Percentiles rank a stretch among this genome's conserved stretches.
These are phyloP conservation scores for Antigone vipio DNA, from an alignment of 2,113 vertebrate species.

Conservation along the genomic window DNA sequence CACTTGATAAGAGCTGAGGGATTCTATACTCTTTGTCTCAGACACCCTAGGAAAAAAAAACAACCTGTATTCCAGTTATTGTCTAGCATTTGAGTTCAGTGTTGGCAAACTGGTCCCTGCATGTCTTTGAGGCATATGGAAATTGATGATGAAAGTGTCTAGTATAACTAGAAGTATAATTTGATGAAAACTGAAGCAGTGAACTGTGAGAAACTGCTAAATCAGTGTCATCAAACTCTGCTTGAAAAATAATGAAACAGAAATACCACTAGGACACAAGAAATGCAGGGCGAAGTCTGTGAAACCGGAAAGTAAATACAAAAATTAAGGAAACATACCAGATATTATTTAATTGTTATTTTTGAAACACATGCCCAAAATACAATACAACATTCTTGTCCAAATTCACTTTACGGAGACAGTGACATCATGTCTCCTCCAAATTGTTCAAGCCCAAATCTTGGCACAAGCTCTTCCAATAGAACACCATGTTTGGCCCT, in stretches of 20 bases:
- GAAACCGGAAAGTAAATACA: conserved; percentile 46
- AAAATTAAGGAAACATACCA: conserved; percentile 26
- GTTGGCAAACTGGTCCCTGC: conserved; percentile 61
- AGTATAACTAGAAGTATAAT: conserved; percentile 73
- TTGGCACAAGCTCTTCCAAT: conserved; percentile 56
- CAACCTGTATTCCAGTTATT: conserved; percentile 11
- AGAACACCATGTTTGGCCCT: conserved; percentile 68
- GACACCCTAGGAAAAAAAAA: conserved; percentile 3
- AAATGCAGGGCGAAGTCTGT: conserved; percentile 16
- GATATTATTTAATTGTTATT: conserved; percentile 40
- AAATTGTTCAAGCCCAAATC: conserved; percentile 68
- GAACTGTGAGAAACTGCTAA: conserved; percentile 78
- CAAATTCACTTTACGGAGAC: conserved; percentile 62
- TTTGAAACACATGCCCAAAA: conserved; percentile 60
- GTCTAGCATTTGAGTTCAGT: conserved; percentile 43
- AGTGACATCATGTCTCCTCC: conserved; percentile 77
- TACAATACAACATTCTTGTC: conserved; percentile 28
- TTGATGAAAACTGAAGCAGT: conserved; percentile 76
- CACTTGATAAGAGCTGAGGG: neutral
- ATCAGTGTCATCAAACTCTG: conserved; percentile 72
- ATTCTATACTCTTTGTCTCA: conserved; percentile 25
- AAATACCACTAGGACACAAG: conserved; percentile 50
- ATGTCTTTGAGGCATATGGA: conserved; percentile 75
- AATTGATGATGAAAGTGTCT: conserved; percentile 74
- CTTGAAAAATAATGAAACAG: conserved; percentile 73